Base-by-base conservation (phyloP, 2,113 vertebrate genomes). In the Cryptomyrus ogoouensis region DNA sequence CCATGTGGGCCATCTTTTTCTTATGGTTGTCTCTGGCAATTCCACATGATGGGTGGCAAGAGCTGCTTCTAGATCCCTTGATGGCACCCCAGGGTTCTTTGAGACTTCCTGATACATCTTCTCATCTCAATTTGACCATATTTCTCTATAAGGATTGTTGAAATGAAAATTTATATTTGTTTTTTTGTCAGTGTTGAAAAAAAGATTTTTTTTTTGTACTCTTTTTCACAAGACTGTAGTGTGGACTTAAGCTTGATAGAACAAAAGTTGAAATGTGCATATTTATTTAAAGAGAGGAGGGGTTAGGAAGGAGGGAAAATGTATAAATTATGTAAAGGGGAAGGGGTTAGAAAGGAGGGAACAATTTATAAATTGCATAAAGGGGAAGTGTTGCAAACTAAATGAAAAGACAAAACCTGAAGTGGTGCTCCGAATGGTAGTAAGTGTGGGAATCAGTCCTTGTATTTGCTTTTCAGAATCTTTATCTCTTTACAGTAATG, bases 271-370 rank as follows among this genome's bases (percentile, higher is more conserved):
- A 77, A 77, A 77, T 19, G 15, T 77, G 70, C 35, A 77, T 39
- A 39, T 77, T 17, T 19, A 13, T 39, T 80, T 80, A 4, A 80
- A 19, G 4, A 42, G 3, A 80, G 35, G 74, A 80, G 2, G 35
- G 74, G 74, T 80, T n/a, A 6, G 12, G 87, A 62, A 27, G 15
- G 21, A 49, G 24, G 58, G 46, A 88, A 88, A 44, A 5, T 31
- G n/a, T 35, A 88, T 42, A 62, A 88, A 42, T 58, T n/a, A 24
- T 13, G 3, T 49, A 88, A 88, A 88, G 24, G 66, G 88, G 88
- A 74, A 88, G 88, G 35, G 35, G 35, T 80, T n/a, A n/a, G 42
- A 58, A 62, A 27, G 62, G 10, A 49, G 24, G 58, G 88, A 88
- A 88, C 10, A 44, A 5, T 35, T 46, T 39, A 88, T 42, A 62